Conservation (phyloP, 2,113 vertebrate species). For the Tetrax tetrax region DNA sequence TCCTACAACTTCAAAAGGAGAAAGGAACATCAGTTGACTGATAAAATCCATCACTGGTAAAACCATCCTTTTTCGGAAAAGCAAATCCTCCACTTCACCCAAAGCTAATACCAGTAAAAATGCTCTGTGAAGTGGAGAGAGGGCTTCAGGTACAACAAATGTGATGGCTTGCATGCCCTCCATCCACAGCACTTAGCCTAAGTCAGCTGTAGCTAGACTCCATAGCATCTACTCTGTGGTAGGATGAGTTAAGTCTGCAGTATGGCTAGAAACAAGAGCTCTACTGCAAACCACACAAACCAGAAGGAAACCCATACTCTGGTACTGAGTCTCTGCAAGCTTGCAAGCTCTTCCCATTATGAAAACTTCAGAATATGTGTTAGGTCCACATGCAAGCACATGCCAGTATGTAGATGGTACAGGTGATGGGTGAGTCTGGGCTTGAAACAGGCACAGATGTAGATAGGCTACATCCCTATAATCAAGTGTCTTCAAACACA, state of each 20-base stretch:
- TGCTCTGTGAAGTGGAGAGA: accelerated
- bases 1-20: conserved; percentile 81
- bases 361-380: background rate
- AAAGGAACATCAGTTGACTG: background rate
- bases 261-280: background rate
- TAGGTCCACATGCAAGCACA: background rate
- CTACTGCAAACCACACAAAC: background rate
- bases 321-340: accelerated
- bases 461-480: background rate
- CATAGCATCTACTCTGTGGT: accelerated
- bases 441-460: background rate
- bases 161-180: background rate
- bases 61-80: background rate
- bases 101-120: background rate
- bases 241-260: background rate
- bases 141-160: background rate
- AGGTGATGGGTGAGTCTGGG: background rate
- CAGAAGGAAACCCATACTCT: background rate
- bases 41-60: background rate
- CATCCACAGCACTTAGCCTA: background rate
- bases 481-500: background rate
- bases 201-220: background rate
- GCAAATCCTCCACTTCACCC: background rate
- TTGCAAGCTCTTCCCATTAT: background rate
- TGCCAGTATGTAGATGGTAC: accelerated